A percentile compares a stretch with the other conserved stretches of the same genome.
Conservation (phyloP, 2,888 invertebrate species). For the Gonocerus acuteangulatus region DNA sequence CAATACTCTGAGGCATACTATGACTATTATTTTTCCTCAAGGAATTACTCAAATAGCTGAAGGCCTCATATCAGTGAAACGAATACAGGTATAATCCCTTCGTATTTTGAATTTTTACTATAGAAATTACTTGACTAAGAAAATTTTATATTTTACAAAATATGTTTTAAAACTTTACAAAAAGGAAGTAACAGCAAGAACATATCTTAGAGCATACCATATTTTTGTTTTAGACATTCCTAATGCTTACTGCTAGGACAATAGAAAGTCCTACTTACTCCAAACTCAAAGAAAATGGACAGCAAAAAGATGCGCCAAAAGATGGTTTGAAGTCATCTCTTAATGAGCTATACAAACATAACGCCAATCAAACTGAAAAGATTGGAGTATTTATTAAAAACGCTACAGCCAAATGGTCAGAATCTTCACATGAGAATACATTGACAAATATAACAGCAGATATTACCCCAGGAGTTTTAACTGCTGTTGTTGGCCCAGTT, state of each 20-base stretch:
- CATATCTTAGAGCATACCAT: too few species aligned
- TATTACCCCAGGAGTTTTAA: conserved; percentile 52
- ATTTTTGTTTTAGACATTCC: too few species aligned
- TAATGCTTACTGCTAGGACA: too few species aligned
- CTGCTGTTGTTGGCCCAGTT: conserved; percentile 66
- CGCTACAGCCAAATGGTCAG: conserved; percentile 48
- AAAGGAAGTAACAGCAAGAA: too few species aligned
- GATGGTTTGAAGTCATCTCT: too few species aligned
- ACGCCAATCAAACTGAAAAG: conserved; percentile 2
- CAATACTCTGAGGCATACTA: conserved; percentile 72
- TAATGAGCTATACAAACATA: background rate
- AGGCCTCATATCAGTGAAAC: conserved; percentile 63
- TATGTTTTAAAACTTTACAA: too few species aligned
- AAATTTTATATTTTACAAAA: too few species aligned
- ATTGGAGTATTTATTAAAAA: conserved; percentile 46
- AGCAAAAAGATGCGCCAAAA: too few species aligned
- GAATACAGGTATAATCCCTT: conserved; percentile 53
- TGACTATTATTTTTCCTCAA: conserved; percentile 83
- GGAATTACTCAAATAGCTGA: conserved; percentile 75
- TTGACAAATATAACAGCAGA: conserved; percentile 50
- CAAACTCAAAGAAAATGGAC: too few species aligned
- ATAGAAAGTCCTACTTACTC: too few species aligned
- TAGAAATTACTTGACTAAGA: too few species aligned
- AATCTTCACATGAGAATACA: conserved; percentile 47
- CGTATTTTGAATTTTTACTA: too few species aligned